These are phyloP conservation scores for Rafetus swinhoei DNA, from an alignment of 2,113 vertebrate genomes.

Conservation along the genomic window DNA sequence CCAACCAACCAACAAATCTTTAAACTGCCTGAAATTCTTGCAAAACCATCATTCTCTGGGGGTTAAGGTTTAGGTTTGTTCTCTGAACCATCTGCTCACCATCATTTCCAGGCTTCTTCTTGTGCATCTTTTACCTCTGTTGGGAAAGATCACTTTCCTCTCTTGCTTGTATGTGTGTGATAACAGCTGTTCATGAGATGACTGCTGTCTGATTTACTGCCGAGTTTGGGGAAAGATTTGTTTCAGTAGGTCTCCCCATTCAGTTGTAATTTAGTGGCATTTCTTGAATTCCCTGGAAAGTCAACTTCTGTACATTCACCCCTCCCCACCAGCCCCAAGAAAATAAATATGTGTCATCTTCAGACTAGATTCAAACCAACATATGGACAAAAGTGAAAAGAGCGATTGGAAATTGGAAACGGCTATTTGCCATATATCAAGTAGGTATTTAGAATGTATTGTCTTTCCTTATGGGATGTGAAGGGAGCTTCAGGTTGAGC, in stretches of 20 bases:
- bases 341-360: slow-evolving; percentile 67
- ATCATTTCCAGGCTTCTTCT: not conserved
- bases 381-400: slow-evolving; percentile 61
- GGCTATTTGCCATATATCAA: slow-evolving; percentile 75
- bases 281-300: slow-evolving; percentile 67
- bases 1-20: not conserved
- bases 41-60: not conserved
- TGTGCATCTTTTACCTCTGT: not conserved
- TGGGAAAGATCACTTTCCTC: slow-evolving; percentile 5
- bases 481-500: slow-evolving; percentile 53
- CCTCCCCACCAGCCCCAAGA: not conserved
- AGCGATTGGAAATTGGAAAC: slow-evolving; percentile 56
- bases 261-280: slow-evolving; percentile 78
- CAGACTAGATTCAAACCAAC: slow-evolving; percentile 41
- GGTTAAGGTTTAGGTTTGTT: not conserved
- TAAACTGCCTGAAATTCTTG: accelerated
- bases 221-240: not conserved
- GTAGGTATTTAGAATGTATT: slow-evolving; percentile 64
- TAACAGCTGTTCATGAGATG: not conserved
- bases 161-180: slow-evolving; percentile 16
- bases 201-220: slow-evolving; percentile 72
- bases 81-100: not conserved
- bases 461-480: slow-evolving; percentile 67
- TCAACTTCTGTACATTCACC: slow-evolving; percentile 44
- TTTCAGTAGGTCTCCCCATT: slow-evolving; percentile 32